These are phyloP conservation scores for Parnassius orleans DNA, from an alignment of 2,888 invertebrate genomes.

Conservation along the genomic window DNA sequence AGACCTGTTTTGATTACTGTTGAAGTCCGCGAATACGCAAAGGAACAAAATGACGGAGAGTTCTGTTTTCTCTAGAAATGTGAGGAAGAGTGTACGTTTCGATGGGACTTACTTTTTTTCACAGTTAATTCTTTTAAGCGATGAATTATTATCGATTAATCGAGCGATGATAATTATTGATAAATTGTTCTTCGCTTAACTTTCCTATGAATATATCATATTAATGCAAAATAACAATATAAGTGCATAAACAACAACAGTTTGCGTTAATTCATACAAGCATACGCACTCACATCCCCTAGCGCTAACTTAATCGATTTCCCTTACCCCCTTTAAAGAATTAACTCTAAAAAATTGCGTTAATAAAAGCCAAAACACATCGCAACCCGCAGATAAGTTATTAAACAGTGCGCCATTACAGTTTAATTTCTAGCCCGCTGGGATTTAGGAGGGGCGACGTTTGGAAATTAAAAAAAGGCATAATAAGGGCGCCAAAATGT, in stretches of 20 bases:
- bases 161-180: too few species aligned
- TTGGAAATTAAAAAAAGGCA: constrained; percentile 64
- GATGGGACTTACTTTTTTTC: too few species aligned
- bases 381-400: constrained; percentile 74
- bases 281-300: constrained; percentile 7
- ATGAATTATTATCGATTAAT: too few species aligned
- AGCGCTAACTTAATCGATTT: constrained; percentile 37
- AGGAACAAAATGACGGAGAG: too few species aligned
- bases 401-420: constrained; percentile 78
- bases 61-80: too few species aligned
- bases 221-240: background rate
- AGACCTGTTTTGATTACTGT: too few species aligned
- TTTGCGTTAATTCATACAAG: constrained; percentile 4
- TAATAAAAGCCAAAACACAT: constrained; percentile 70
- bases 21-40: too few species aligned
- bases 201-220: too few species aligned
- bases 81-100: too few species aligned
- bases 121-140: too few species aligned
- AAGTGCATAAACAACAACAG: background rate
- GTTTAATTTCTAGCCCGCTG: constrained; percentile 74
- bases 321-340: constrained; percentile 44
- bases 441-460: constrained; percentile 58
- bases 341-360: constrained; percentile 72
- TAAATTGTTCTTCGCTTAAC: too few species aligned
- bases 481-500: constrained; percentile 55